Conservation (phyloP, 2,113 vertebrate species). For the Callaeas wilsoni region DNA sequence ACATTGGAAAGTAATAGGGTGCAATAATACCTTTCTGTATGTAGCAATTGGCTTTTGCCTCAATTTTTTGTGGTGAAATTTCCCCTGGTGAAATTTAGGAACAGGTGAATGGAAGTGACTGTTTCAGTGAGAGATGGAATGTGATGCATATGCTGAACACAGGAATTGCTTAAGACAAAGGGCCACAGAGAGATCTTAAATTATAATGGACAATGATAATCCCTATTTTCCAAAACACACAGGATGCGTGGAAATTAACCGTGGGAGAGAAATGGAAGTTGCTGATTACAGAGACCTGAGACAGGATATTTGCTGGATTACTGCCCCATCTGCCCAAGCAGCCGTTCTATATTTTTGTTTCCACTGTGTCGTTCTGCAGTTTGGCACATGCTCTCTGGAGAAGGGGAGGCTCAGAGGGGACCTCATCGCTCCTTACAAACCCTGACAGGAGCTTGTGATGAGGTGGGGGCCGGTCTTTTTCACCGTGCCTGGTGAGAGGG, state of each 20-base stretch:
- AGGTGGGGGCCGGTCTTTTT: accelerated
- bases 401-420: not conserved
- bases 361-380: not conserved
- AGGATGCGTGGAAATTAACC: not conserved
- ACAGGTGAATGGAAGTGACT: not conserved
- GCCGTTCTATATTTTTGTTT: not conserved
- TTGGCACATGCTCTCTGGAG: accelerated
- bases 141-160: accelerated
- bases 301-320: not conserved
- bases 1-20: not conserved
- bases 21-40: not conserved
- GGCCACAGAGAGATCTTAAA: not conserved
- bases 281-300: not conserved
- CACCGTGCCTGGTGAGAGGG: not conserved
- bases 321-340: too few relatives aligned
- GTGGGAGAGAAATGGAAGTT: accelerated
- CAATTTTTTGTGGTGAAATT: not conserved
- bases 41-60: accelerated
- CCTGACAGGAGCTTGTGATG: not conserved
- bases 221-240: not conserved
- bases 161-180: not conserved
- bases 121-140: accelerated
- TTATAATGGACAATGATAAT: accelerated
- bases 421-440: not conserved
- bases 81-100: not conserved